Evolutionary conservation across 2,113 vertebrate species (phyloP).

Genomic region (Verasper variegatus): DNA sequence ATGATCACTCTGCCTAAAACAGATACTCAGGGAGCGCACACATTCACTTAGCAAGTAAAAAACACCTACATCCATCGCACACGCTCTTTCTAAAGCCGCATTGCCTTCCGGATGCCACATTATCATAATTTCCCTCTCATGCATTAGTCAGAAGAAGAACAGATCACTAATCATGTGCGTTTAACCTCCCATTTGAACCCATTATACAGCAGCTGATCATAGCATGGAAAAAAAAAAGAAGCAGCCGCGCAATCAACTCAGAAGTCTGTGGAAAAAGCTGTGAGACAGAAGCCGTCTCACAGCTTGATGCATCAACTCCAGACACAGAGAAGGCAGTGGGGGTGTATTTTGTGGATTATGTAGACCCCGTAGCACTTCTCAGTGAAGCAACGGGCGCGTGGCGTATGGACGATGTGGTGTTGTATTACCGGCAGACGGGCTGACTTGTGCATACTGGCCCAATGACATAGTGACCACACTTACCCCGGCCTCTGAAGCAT

Average conservation of each 20-base stretch:
- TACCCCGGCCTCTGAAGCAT: slow-evolving; percentile 37
- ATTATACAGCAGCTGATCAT: slow-evolving; percentile 60
- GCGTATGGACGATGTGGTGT: slow-evolving; percentile 53
- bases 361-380: slow-evolving; percentile 38
- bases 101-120: slow-evolving; percentile 41
- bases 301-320: slow-evolving; percentile 47
- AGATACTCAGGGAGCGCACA: slow-evolving; percentile 18
- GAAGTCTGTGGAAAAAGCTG: slow-evolving; percentile 49
- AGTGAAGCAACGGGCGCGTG: slow-evolving; percentile 27
- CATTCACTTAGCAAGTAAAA: slow-evolving; percentile 19
- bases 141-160: slow-evolving; percentile 61
- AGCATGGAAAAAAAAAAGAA: slow-evolving; percentile 21
- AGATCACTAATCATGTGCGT: slow-evolving; percentile 56
- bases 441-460: slow-evolving; percentile 70
- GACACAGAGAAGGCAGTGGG: slow-evolving; percentile 31
- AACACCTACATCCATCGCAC: slow-evolving; percentile 3
- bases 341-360: slow-evolving; percentile 19
- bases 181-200: slow-evolving; percentile 66
- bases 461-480: slow-evolving; percentile 76
- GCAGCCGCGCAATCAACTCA: slow-evolving; percentile 41
- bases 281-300: slow-evolving; percentile 45
- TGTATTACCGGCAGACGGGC: slow-evolving; percentile 63
- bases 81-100: slow-evolving; percentile 31
- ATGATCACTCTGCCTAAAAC: slow-evolving; percentile 11
- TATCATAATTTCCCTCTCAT: slow-evolving; percentile 54